Conservation (phyloP, 1,140 invertebrate species). For the Cheumatopsyche charites region DNA sequence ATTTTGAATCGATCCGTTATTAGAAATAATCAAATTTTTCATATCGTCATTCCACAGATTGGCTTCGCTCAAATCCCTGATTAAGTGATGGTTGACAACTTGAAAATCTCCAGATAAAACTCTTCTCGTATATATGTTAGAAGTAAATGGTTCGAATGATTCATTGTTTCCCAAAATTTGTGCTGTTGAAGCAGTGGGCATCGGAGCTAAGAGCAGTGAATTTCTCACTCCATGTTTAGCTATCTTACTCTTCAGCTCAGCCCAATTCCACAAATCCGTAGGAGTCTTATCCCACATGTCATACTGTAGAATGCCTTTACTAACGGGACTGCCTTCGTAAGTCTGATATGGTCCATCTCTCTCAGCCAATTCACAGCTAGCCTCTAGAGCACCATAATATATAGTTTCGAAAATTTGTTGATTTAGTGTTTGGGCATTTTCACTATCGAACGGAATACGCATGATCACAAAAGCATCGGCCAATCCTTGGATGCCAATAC, state of each 20-base stretch:
- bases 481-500: constrained; percentile 95
- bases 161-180: constrained; percentile 99
- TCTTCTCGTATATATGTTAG: constrained; percentile 93
- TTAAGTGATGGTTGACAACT: constrained; percentile 95
- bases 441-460: constrained; percentile 90
- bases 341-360: constrained; percentile 88
- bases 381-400: constrained; percentile 96
- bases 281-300: constrained; percentile 97
- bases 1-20: constrained; percentile 93
- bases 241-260: constrained; percentile 82
- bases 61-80: constrained; percentile 90
- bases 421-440: constrained; percentile 87
- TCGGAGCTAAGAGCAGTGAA: constrained; percentile 93
- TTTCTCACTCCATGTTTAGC: constrained; percentile 91
- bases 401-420: constrained; percentile 98
- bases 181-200: constrained; percentile 99
- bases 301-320: constrained; percentile 95
- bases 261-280: constrained; percentile 91
- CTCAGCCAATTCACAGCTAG: constrained; percentile 94
- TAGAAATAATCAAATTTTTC: constrained; percentile 92
- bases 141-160: constrained; percentile 97
- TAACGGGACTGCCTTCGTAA: constrained; percentile 89
- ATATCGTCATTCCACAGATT: constrained; percentile 96
- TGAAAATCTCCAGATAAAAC: constrained; percentile 91
- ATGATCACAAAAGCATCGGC: constrained; percentile 97